Conservation (phyloP, 1,140 invertebrate species). For the Drosophila lacteicornis region DNA sequence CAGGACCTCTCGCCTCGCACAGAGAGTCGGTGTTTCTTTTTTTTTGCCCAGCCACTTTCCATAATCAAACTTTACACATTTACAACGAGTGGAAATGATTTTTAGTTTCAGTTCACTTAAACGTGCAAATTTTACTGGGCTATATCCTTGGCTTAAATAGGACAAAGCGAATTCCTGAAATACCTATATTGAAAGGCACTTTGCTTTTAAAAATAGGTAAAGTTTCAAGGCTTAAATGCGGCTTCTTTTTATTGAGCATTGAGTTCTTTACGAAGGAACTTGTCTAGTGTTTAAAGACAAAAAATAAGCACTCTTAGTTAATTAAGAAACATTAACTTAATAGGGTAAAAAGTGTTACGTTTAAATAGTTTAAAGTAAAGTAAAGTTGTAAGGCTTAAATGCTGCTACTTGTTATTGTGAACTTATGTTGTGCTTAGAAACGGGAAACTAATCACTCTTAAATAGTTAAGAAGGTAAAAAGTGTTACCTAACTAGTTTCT, state of each 20-base stretch:
- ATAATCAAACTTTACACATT: slow-evolving; percentile 79
- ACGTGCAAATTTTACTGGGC: neutral
- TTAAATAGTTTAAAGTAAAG: no score
- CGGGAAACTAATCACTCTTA: no score
- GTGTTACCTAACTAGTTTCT: no score
- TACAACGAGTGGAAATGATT: slow-evolving; percentile 63
- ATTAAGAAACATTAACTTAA: no score
- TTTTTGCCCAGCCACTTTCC: slow-evolving; percentile 30
- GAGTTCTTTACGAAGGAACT: no score
- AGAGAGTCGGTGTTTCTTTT: neutral
- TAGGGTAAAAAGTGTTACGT: no score
- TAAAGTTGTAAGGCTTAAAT: neutral
- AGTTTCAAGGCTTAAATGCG: neutral
- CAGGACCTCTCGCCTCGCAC: slow-evolving; percentile 33
- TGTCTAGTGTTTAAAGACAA: no score
- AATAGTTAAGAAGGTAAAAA: no score
- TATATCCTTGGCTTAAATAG: neutral
- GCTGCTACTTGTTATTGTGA: no score
- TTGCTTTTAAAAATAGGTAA: neutral
- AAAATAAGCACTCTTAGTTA: no score
- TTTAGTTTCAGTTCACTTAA: slow-evolving; percentile 19
- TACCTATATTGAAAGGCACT: neutral
- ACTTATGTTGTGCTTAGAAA: no score
- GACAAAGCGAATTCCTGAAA: neutral
- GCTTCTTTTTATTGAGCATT: no score